phyloP scores from a whole-genome alignment of 2,888 invertebrate genomes.

The Nephrotoma guestfalica region DNA sequence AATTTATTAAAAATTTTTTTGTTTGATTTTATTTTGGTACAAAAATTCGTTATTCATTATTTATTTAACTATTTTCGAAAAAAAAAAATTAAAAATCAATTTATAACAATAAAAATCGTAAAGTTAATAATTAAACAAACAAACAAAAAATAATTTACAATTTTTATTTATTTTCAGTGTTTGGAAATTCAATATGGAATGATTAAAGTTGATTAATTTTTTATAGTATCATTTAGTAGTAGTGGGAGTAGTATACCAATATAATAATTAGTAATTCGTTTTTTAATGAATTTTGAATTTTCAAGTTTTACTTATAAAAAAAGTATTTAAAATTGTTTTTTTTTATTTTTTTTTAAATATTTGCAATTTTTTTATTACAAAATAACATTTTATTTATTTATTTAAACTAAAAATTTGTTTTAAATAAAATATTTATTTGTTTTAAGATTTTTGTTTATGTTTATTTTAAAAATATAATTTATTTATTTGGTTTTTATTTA shows the following conservation, averaged over 20 bases:
- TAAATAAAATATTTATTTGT: neutral
- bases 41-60: neutral
- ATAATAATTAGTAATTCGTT: neutral
- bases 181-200: neutral
- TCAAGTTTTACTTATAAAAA: neutral
- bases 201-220: neutral
- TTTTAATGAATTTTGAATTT: neutral
- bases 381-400: neutral
- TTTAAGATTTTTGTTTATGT: neutral
- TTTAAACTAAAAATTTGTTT: neutral
- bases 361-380: neutral
- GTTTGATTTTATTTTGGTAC: neutral
- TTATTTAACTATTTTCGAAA: neutral
- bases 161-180: neutral
- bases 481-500: neutral
- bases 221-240: neutral
- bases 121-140: neutral
- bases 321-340: neutral
- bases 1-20: neutral
- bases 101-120: neutral
- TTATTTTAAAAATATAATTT: conserved; percentile 1
- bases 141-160: neutral
- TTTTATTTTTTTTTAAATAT: neutral
- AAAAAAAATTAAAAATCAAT: neutral
- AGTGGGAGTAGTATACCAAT: neutral